Evolutionary conservation across 1,140 invertebrate species (phyloP), one percentile per base, ranked within the genome.

Genomic region (Protaetia brevitarsis): DNA sequence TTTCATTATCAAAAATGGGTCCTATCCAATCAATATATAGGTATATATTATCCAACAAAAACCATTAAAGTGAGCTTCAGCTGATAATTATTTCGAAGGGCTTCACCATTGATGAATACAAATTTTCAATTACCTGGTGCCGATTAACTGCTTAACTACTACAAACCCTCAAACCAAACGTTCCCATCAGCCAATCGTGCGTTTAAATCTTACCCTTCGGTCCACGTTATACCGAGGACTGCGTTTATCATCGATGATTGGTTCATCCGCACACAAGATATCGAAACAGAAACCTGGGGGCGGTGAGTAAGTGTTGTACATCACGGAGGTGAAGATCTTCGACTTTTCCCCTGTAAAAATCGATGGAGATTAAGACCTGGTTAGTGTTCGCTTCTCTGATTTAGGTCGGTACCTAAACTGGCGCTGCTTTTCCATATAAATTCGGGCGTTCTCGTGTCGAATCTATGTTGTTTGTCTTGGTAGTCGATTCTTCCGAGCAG

Each of bases 241-340:
- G n/a, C 83, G 76, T 1, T 81, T 79, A 68, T 90, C 88, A 71
- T 92, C 90, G 3, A 91, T 86, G 26, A 93, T 88, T 0, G 93
- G 93, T 58, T 93, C 89, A 78, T 96, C 94, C 1, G 75, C 69
- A 74, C 95, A 96, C 0, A 89, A 78, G 0, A 91, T 80, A 76
- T 97, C 95, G 76, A 95, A 98, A 75, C 94, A 96, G 79, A 94
- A 97, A 0, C 92, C 93, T 3, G 85, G 82, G 0, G 94, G 95
- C 11, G 94, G 88, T 0, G 82, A 83, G 75, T 97, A 97, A 1
- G 83, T 86, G 69, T 94, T 93, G 75, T 85, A 92, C 4, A 93
- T 74, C 0, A 87, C 82, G 0, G 87, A 84, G 0, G 90, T 91
- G 59, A 93, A 93, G 5, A 93, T 77, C 68, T 89, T 79, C 0